Evolutionary conservation across 2,113 vertebrate genomes (phyloP).

Genomic region (Cephalophus harveyi): DNA sequence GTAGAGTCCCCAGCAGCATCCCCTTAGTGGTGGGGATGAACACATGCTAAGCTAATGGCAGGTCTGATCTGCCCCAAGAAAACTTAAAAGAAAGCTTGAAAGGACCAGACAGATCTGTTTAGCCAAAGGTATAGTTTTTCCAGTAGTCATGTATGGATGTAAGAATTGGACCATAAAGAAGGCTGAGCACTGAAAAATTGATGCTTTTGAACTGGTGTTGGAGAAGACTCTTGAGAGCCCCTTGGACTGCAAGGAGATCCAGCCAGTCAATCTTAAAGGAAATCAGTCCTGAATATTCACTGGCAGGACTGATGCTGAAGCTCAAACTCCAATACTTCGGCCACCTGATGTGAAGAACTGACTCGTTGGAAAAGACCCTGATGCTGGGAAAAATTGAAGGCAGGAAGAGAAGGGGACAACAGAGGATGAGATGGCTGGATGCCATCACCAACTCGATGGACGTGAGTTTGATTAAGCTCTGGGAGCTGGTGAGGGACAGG

Average conservation of each 20-base stretch:
- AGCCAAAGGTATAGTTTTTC: neutral
- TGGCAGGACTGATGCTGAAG: neutral
- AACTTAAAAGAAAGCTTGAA: too few species aligned
- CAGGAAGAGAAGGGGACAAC: neutral
- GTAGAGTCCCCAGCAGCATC: too few species aligned
- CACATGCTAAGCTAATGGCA: too few species aligned
- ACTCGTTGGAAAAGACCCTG: neutral
- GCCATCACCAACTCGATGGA: neutral
- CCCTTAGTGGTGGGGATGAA: too few species aligned
- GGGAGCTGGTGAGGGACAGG: neutral
- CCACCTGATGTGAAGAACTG: neutral
- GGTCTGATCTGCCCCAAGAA: too few species aligned
- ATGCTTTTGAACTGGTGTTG: neutral
- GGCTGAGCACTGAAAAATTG: neutral
- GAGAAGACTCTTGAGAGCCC: neutral
- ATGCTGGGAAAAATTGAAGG: neutral
- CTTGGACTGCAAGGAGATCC: neutral
- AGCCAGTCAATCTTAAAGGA: neutral
- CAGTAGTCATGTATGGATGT: neutral
- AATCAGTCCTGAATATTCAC: neutral
- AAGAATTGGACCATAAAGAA: neutral
- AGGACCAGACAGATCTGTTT: neutral
- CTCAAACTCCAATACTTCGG: neutral
- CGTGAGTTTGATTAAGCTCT: neutral
- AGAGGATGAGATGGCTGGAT: neutral